Base-by-base conservation (phyloP, 2,797 vertebrate species). In the Rousettus madagascariensis region DNA sequence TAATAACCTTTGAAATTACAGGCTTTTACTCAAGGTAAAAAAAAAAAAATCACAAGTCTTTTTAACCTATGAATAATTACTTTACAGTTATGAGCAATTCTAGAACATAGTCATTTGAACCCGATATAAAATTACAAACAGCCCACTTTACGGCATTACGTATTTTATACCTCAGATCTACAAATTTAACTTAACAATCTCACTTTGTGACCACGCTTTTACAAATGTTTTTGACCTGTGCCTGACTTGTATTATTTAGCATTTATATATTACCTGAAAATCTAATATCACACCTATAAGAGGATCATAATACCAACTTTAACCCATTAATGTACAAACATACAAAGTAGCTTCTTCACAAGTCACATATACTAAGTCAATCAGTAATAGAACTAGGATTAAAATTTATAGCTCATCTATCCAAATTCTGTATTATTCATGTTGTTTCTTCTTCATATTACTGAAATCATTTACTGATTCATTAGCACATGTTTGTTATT, bases 71-170 rank as follows among this genome's bases (percentile, higher is more conserved):
- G 0, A 63, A 68, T 6, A 93, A 38, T 90, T n/a, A 6, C 6
- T 77, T 89, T 87, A 85, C 17, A 93, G 66, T 41, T 77, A 68
- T 1, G 96, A 53, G 7, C n/a, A 91, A 46, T 5, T 2, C 72
- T 95, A 96, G 85, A 93, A 80, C n/a, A 68, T 3, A 94, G 30
- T 65, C 71, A 68, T 95, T 85, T 49, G 79, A 84, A 71, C 71
- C n/a, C 68, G 24, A 95, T 0, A 0, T 38, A 95, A 96, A 90
- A 82, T 92, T 74, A 74, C 22, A 93, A 63, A 16, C 91, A 68
- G 53, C 91, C 86, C 90, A 12, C 4, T 5, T 82, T 66, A 80
- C 4, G 74, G 49, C 12, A 38, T 80, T 85, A 16, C 33, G 33
- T 65, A 91, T 79, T 94, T 91, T 91, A 91, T 9, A 93, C 46